Evolutionary conservation across 1,140 invertebrate genomes (phyloP), one percentile per base, ranked within the genome.

Genomic region (Drosophila burlai): DNA sequence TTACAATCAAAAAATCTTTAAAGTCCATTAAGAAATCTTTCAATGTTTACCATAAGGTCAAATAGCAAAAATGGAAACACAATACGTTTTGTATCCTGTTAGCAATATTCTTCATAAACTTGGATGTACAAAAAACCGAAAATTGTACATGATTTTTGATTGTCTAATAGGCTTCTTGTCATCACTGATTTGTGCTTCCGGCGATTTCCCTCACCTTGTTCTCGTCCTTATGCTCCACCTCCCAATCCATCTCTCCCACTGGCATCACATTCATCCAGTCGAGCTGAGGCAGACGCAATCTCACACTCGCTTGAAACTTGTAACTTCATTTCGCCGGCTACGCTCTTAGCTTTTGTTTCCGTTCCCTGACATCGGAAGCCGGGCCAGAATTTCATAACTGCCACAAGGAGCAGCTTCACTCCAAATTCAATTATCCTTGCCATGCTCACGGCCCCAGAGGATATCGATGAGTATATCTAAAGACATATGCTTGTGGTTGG

Each of bases 261-360:
- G 36, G 4, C 57, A 61, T 61, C 63, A 15, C 24, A 26, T 38
- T 61, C 58, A 60, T 50, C 34, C 26, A 45, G 38, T 46, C 24
- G 11, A 40, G 40, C 42, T 21, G 38, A 13, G 46, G 10, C 58
- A 40, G 29, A 54, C 71, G 47, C 11, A 42, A 40, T 18, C 71
- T 62, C 72, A 74, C 72, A 40, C 49, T 59, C 45, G 50, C 52
- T 49, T 43, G 38, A n/a, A 54, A 67, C 38, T 55, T 73, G 54
- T 73, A 60, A 60, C 69, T 72, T 73, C 54, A 31, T 73, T 73
- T 60, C 45, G 24, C 42, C 43, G 31, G 31, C n/a, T 62, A n/a
- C n/a, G 45, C 58, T 31, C 21, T 43, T 64, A 43, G 69, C 71
- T 75, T 75, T 75, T 75, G 71, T 75, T 75, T 75, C 72, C 72